Percentiles rank a stretch among this genome's conserved stretches.
phyloP scores from a whole-genome alignment of 2,888 invertebrate species.

The Polymixis lichenea region DNA sequence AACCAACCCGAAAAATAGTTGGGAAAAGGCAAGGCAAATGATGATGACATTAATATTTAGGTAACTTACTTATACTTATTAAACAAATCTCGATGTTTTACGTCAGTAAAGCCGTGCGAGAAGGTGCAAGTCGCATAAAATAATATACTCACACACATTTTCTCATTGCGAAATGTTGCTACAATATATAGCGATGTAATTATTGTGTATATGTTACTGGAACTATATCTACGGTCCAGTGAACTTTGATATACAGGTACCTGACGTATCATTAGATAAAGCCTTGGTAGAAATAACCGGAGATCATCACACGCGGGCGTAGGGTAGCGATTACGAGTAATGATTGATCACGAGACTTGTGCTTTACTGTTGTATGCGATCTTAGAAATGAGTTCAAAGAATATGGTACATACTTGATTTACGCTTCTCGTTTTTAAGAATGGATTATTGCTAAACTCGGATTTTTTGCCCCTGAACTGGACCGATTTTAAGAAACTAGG shows the following conservation, averaged over 20 bases:
- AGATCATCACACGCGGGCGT: constrained; percentile 8
- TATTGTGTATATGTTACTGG: constrained; percentile 9
- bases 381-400: neutral
- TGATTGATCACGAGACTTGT: neutral
- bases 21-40: neutral
- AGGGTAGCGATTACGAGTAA: neutral
- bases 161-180: neutral
- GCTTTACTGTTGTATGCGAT: constrained; percentile 8
- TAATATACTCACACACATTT: neutral
- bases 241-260: constrained; percentile 26
- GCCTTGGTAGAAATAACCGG: constrained; percentile 49
- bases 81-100: too few relatives aligned
- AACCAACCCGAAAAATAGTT: neutral
- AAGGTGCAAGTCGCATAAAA: too few relatives aligned
- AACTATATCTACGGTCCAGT: constrained; percentile 52
- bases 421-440: neutral
- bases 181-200: constrained; percentile 23
- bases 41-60: too few relatives aligned
- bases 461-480: too few relatives aligned
- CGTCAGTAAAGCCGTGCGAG: too few relatives aligned
- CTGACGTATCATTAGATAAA: constrained; percentile 40
- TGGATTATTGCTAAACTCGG: too few relatives aligned
- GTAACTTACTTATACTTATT: too few relatives aligned
- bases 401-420: neutral
- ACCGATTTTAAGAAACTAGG: too few relatives aligned